Percentiles rank a stretch among this genome's conserved stretches.
Conservation (phyloP, 1,140 invertebrate genomes). For the Trichomalopsis sarcophagae region DNA sequence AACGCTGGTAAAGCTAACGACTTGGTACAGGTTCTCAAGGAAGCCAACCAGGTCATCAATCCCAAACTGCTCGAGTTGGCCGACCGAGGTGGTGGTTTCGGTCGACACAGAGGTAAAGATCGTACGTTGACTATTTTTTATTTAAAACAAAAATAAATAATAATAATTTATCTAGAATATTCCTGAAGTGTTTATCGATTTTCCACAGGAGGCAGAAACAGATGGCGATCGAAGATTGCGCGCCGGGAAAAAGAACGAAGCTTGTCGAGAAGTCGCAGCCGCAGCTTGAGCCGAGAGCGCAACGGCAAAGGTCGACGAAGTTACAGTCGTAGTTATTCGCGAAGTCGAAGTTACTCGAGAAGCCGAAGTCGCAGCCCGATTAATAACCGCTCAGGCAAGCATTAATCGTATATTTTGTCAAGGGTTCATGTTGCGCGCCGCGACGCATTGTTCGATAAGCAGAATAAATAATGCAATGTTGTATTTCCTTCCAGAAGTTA, state of each 20-base stretch:
- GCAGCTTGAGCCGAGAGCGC: conserved; percentile 70
- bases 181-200: not conserved
- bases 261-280: conserved; percentile 69
- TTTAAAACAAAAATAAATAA: not conserved
- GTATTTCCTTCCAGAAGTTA: conserved; percentile 67
- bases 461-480: conserved; percentile 46
- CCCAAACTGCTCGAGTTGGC: conserved; percentile 82
- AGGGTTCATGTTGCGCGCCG: conserved; percentile 41
- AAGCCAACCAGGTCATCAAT: conserved; percentile 95
- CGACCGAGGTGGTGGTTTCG: conserved; percentile 69
- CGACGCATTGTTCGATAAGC: conserved; percentile 27
- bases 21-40: conserved; percentile 92
- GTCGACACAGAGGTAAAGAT: conserved; percentile 66
- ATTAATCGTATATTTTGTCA: conserved; percentile 44
- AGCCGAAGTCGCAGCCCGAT: conserved; percentile 51
- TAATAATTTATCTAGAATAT: not conserved
- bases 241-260: conserved; percentile 69
- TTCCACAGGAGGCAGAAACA: conserved; percentile 67
- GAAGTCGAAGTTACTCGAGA: conserved; percentile 66
- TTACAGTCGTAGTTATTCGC: conserved; percentile 72
- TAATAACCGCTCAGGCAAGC: conserved; percentile 51
- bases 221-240: conserved; percentile 68
- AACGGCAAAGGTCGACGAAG: conserved; percentile 69
- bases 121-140: not conserved
- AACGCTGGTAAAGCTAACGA: conserved; percentile 96